These are phyloP conservation scores for Ellobium chinense DNA, from an alignment of 2,888 invertebrate species.

Conservation along the genomic window DNA sequence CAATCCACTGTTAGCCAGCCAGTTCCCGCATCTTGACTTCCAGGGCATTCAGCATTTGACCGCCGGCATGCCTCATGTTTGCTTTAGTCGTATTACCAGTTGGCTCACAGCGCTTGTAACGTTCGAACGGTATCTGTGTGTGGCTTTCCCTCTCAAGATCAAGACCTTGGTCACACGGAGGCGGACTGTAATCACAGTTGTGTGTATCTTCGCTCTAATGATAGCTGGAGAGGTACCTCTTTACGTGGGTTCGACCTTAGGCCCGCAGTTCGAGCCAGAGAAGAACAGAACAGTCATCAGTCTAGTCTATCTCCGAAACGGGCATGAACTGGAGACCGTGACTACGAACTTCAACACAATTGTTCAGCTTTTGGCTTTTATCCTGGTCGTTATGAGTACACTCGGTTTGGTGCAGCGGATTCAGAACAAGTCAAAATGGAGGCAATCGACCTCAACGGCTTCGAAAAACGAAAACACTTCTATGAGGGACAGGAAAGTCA, in stretches of 20 bases:
- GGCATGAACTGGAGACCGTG: not conserved
- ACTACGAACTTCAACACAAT: not conserved
- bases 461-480: no score
- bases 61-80: not conserved
- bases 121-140: no score
- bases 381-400: not conserved
- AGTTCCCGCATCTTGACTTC: not conserved
- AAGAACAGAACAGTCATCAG: not conserved
- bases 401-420: not conserved
- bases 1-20: not conserved
- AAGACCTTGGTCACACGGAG: no score
- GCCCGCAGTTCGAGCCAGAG: no score
- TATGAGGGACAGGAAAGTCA: not conserved
- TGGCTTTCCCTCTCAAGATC: no score
- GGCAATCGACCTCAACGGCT: not conserved
- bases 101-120: no score
- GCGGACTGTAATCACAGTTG: no score
- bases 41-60: conserved; percentile 13
- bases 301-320: not conserved
- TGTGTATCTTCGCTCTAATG: no score
- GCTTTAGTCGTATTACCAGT: no score
- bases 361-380: not conserved
- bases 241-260: no score
- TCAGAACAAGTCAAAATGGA: conserved; percentile 6
- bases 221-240: no score